These are phyloP conservation scores for Liolophura sinensis DNA, from an alignment of 1,140 invertebrate genomes.

Conservation along the genomic window DNA sequence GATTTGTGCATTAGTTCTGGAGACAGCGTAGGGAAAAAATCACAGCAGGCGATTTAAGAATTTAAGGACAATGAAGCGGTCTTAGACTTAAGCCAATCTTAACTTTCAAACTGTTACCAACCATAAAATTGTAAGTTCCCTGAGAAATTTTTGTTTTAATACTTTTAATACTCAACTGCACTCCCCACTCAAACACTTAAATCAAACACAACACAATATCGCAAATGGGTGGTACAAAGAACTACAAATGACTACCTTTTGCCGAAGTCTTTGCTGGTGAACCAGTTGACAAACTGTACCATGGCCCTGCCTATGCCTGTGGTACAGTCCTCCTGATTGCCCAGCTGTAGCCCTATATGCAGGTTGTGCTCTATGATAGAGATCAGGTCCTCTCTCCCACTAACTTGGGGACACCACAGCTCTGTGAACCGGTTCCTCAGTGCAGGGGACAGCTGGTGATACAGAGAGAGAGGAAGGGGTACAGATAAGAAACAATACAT, in stretches of 20 bases:
- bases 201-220: too few species aligned
- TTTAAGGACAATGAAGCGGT: too few species aligned
- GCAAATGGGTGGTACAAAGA: too few species aligned
- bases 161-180: too few species aligned
- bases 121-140: too few species aligned
- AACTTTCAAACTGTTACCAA: too few species aligned
- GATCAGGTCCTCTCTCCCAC: constrained; percentile 72
- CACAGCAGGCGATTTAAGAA: too few species aligned
- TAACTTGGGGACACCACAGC: constrained; percentile 91
- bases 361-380: constrained; percentile 83
- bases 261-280: constrained; percentile 71
- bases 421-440: constrained; percentile 97
- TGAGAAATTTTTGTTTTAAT: too few species aligned
- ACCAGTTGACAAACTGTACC: constrained; percentile 80
- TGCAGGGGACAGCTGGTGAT: constrained; percentile 84
- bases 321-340: constrained; percentile 63
- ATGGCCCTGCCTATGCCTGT: constrained; percentile 71
- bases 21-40: too few species aligned
- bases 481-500: constrained; percentile 10
- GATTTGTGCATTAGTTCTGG: too few species aligned
- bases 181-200: too few species aligned
- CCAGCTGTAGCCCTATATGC: constrained; percentile 59
- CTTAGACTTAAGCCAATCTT: too few species aligned
- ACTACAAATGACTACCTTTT: constrained; percentile 63
- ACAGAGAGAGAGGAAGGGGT: constrained; percentile 14